A percentile compares a stretch with the other conserved stretches of the same genome.
Evolutionary conservation across 2,888 invertebrate genomes (phyloP).

Genomic region (Orthosia gothica): DNA sequence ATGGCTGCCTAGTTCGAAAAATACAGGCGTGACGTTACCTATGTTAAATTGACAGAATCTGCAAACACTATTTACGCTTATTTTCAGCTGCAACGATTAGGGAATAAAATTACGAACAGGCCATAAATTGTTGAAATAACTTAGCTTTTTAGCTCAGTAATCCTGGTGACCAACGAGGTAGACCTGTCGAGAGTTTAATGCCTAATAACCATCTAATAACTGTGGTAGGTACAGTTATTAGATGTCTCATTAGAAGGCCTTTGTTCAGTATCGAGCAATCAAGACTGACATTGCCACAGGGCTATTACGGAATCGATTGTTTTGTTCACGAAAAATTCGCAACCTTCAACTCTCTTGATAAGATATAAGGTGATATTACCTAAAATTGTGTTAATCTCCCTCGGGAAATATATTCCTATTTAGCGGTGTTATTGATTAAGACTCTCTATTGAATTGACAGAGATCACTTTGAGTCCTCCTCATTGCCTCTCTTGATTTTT

Average conservation of each 20-base stretch:
- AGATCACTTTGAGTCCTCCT: neutral
- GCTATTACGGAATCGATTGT: conserved; percentile 35
- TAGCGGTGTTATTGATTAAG: conserved; percentile 24
- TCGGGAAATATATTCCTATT: conserved; percentile 49
- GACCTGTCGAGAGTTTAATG: neutral
- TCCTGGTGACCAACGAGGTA: neutral
- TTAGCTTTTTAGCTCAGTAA: neutral
- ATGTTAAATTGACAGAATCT: too few species aligned
- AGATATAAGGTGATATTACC: conserved; percentile 30
- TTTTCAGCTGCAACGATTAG: too few species aligned
- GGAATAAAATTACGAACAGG: too few species aligned
- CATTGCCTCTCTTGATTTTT: neutral
- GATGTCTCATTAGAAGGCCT: conserved; percentile 27
- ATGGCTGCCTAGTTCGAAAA: too few species aligned
- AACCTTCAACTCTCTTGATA: conserved; percentile 23
- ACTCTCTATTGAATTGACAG: too few species aligned
- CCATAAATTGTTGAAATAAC: too few species aligned
- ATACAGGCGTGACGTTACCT: too few species aligned
- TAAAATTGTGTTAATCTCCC: conserved; percentile 40
- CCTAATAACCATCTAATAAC: too few species aligned
- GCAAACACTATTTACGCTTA: too few species aligned
- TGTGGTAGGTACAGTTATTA: too few species aligned
- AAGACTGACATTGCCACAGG: conserved; percentile 12
- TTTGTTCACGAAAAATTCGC: conserved; percentile 14
- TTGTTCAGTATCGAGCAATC: conserved; percentile 23